phyloP scores from a whole-genome alignment of 2,113 vertebrate species.

The Rana temporaria region DNA sequence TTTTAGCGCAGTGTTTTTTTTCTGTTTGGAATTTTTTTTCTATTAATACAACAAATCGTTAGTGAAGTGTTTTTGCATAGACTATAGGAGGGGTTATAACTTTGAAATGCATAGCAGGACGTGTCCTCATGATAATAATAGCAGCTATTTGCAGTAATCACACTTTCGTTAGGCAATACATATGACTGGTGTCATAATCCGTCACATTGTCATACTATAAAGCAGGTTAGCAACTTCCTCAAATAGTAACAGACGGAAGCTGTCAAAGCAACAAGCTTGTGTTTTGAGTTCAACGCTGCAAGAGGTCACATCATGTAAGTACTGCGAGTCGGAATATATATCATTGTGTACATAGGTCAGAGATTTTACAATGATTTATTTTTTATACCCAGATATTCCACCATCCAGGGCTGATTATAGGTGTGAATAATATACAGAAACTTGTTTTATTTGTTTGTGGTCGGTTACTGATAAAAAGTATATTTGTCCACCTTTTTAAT shows the following conservation, averaged over 20 bases:
- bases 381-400: too few relatives aligned
- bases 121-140: background rate
- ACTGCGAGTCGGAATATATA: background rate
- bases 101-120: background rate
- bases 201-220: background rate
- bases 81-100: background rate
- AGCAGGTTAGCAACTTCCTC: background rate
- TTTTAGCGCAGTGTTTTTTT: too few relatives aligned
- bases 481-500: too few relatives aligned
- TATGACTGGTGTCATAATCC: too few relatives aligned
- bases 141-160: background rate
- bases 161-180: background rate
- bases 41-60: background rate
- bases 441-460: too few relatives aligned
- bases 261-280: background rate
- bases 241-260: background rate
- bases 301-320: slow-evolving; percentile 4
- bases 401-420: too few relatives aligned
- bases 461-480: too few relatives aligned
- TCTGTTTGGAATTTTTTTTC: too few relatives aligned
- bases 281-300: background rate
- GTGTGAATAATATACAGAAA: too few relatives aligned
- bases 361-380: too few relatives aligned
- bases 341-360: too few relatives aligned
- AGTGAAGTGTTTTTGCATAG: background rate